Evolutionary conservation across 1,140 invertebrate species (phyloP), one percentile per base, ranked within the genome.

Genomic region (Colletes gigas): DNA sequence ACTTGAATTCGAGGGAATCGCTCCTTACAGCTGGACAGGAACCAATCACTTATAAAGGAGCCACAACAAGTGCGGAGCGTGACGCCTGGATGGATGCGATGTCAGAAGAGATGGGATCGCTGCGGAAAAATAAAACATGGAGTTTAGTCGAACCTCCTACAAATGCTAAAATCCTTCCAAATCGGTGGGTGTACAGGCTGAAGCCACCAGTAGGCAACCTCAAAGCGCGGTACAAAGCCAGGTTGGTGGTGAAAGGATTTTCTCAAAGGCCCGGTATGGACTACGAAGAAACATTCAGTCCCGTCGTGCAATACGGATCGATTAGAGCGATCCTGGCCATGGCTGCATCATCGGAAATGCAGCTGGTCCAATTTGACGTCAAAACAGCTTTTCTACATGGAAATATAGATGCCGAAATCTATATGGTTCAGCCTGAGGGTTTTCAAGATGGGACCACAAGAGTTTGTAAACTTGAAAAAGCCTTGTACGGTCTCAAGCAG

Each of bases 251-350:
- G 17, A 15, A 39, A 69, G 67, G 67, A 4, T 69, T 10, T 55
- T 54, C 50, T 7, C 50, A 69, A 17, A 17, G 17, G 8, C 12
- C 4, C 39, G 50, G 50, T 4, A 0, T 69, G 2, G 50, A 69
- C 39, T 69, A 69, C 15, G 55, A 52, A 39, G 67, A 69, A 15
- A 69, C 67, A 3, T 69, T 69, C 15, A 69, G 21, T 19, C 50
- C 52, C 12, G 67, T 55, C 15, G 14, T 17, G 6, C 50, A 19
- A 14, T 69, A 39, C 30, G 50, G 55, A 0, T 55, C 50, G 1
- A 50, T 67, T 12, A 50, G 44, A 50, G 19, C 21, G 21, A 4
- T 67, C 4, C 50, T 67, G 19, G 12, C 44, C 47, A 50, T 67
- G 4, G 65, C 65, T 47, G 65, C 44, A 2, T 1, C 2, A 50